Evolutionary conservation across 2,797 vertebrate genomes (phyloP).

Genomic region (Prunella strophiata): DNA sequence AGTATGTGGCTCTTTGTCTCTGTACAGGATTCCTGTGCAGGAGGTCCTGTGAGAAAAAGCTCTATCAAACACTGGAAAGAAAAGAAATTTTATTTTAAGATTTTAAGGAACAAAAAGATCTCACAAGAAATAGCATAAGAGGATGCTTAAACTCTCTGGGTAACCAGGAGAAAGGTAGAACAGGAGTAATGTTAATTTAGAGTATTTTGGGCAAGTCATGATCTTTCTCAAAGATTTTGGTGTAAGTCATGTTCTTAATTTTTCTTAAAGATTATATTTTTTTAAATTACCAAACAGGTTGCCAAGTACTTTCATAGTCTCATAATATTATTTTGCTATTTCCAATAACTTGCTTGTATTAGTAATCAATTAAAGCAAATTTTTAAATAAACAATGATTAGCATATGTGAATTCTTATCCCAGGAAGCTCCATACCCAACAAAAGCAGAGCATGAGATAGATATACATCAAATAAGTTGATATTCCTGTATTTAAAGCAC

Average conservation of each 20-base stretch:
- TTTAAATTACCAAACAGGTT: not conserved
- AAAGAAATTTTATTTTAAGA: not conserved
- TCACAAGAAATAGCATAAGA: not conserved
- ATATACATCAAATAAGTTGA: not conserved
- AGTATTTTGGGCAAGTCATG: not conserved
- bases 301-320: not conserved
- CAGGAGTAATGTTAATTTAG: not conserved
- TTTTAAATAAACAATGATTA: not conserved
- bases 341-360: not conserved
- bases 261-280: not conserved
- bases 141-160: not conserved
- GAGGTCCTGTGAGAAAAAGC: not conserved
- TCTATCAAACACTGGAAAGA: not conserved
- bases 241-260: not conserved
- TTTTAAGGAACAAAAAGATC: conserved; percentile 1
- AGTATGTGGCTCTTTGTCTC: not conserved
- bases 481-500: not conserved
- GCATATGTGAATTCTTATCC: not conserved
- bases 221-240: not conserved
- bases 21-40: not conserved
- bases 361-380: not conserved
- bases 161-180: not conserved
- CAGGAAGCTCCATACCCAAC: not conserved
- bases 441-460: not conserved
- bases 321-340: not conserved